phyloP scores from a whole-genome alignment of 2,113 vertebrate genomes.

The Tachuris rubrigastra region DNA sequence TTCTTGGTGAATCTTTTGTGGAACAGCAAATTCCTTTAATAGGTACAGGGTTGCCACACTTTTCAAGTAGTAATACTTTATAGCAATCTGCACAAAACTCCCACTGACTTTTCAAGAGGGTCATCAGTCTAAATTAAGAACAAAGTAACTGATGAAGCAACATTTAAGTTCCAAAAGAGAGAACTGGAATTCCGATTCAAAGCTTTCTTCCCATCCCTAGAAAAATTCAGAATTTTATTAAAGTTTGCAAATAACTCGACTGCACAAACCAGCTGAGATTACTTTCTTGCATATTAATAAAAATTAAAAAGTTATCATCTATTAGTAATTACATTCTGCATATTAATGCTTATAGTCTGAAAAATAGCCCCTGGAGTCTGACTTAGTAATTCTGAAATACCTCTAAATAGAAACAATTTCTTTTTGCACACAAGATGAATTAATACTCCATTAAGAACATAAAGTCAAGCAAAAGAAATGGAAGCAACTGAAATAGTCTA shows the following conservation, averaged over 20 bases:
- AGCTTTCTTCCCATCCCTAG: not conserved
- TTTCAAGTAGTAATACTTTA: not conserved
- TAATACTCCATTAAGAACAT: not conserved
- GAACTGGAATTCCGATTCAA: not conserved
- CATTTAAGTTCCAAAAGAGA: not conserved
- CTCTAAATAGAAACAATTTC: not conserved
- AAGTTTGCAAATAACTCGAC: not conserved
- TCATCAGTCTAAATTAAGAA: not conserved
- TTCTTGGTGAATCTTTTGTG: constrained; percentile 6
- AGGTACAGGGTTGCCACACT: not conserved
- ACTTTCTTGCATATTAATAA: not conserved
- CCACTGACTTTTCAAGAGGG: not conserved
- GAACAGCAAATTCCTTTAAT: constrained; percentile 1
- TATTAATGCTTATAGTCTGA: not conserved
- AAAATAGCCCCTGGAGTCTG: not conserved
- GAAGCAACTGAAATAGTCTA: not conserved
- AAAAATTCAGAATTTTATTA: not conserved
- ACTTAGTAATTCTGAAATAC: not conserved
- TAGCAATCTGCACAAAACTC: not conserved
- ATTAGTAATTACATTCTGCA: not conserved
- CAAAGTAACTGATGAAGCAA: not conserved
- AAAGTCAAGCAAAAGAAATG: not conserved
- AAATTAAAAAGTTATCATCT: not conserved
- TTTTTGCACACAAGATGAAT: not conserved
- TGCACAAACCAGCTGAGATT: not conserved